These are phyloP conservation scores for Drosophila crucigera DNA, from an alignment of 2,888 invertebrate species.

Conservation along the genomic window DNA sequence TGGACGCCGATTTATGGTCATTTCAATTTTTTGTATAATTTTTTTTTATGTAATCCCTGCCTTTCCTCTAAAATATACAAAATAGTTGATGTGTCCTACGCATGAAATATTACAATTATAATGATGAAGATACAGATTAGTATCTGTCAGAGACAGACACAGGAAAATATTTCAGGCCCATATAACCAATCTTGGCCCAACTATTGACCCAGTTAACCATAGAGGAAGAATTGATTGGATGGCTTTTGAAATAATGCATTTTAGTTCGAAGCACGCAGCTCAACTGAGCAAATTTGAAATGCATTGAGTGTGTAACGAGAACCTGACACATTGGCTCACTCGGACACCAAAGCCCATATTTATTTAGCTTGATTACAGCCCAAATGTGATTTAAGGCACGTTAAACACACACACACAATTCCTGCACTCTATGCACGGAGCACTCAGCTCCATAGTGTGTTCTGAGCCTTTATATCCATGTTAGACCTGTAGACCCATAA, in stretches of 20 bases:
- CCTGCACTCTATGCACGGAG: constrained; percentile 33
- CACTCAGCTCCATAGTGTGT: constrained; percentile 11
- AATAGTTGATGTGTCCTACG: not conserved
- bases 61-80: not conserved
- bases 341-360: constrained; percentile 53
- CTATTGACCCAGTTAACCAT: constrained; percentile 67
- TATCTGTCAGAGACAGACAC: constrained; percentile 12
- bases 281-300: constrained; percentile 50
- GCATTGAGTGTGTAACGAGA: constrained; percentile 55
- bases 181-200: constrained; percentile 39
- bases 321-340: constrained; percentile 51
- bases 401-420: constrained; percentile 51
- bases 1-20: constrained; percentile 73
- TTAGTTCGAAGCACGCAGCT: constrained; percentile 11
- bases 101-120: constrained; percentile 13
- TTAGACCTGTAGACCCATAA: constrained; percentile 37
- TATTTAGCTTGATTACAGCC: constrained; percentile 78
- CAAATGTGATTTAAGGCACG: constrained; percentile 81
- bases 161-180: not conserved
- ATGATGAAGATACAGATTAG: constrained; percentile 22
- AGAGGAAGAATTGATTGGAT: not conserved
- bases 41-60: not conserved
- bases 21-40: constrained; percentile 42
- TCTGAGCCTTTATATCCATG: not conserved
- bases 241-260: constrained; percentile 14